A percentile compares a stretch with the other conserved stretches of the same genome.
Evolutionary conservation across 2,888 invertebrate genomes (phyloP).

Genomic region (Laothoe populi): DNA sequence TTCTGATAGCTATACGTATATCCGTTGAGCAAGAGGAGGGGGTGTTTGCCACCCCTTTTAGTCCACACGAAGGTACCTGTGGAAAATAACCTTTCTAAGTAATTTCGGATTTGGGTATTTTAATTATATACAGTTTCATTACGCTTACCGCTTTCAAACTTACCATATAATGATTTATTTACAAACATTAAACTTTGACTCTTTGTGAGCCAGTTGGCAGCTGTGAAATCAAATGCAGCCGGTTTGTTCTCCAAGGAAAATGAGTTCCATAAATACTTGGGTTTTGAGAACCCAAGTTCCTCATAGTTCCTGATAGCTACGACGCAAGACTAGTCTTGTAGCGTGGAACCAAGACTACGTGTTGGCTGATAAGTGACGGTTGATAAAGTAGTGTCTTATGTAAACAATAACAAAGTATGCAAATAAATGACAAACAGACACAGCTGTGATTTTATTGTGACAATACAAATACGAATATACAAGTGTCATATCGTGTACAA

Average conservation of each 20-base stretch:
- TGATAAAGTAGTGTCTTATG: background rate
- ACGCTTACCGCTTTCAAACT: background rate
- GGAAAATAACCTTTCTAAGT: slow-evolving; percentile 33
- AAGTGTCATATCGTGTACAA: slow-evolving; percentile 15
- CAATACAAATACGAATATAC: slow-evolving; percentile 19
- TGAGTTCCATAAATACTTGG: no score
- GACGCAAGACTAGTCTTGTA: no score
- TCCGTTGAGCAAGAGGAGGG: slow-evolving; percentile 65
- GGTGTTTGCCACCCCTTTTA: slow-evolving; percentile 74
- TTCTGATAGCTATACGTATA: slow-evolving; percentile 79
- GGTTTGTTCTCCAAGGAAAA: no score
- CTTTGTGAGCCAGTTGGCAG: no score
- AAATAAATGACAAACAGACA: background rate
- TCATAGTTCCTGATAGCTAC: no score
- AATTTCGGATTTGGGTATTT: background rate
- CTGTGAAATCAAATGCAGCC: no score
- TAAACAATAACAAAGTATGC: background rate
- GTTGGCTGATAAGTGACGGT: no score
- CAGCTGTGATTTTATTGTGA: background rate
- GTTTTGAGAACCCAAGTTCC: no score
- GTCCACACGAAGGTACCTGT: slow-evolving; percentile 76
- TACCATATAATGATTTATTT: background rate
- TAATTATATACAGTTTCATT: background rate
- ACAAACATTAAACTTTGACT: no score
- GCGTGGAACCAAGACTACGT: no score